These are phyloP conservation scores for Macrobrachium nipponense DNA, from an alignment of 1,140 invertebrate genomes.

Conservation along the genomic window DNA sequence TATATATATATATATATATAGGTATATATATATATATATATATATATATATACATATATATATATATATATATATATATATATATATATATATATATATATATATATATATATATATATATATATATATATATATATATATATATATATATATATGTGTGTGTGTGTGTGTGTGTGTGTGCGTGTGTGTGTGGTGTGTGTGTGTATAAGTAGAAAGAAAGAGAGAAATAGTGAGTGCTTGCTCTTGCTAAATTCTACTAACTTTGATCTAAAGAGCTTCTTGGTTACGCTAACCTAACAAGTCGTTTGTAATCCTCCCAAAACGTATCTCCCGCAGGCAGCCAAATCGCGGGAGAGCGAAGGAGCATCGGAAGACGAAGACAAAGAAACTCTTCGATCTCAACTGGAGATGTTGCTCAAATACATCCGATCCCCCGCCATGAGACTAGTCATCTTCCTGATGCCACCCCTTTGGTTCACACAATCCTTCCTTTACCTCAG, in stretches of 20 bases:
- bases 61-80: background rate
- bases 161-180: background rate
- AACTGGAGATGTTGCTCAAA: too few species aligned
- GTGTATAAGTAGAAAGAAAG: background rate
- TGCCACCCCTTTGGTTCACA: background rate
- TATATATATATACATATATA: conserved; percentile 1
- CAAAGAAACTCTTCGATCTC: too few species aligned
- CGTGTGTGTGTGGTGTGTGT: background rate
- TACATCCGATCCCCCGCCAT: background rate
- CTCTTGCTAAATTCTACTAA: too few species aligned
- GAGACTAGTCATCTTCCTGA: background rate
- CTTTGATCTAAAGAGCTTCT: too few species aligned
- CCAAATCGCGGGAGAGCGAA: too few species aligned
- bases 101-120: conserved; percentile 22
- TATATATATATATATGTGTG: conserved; percentile 7
- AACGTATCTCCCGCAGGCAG: too few species aligned
- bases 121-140: conserved; percentile 7
- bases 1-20: background rate
- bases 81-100: conserved; percentile 22
- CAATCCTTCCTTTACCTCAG: conserved; percentile 1
- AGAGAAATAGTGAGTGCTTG: too few species aligned
- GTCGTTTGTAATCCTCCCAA: too few species aligned
- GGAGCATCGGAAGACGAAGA: too few species aligned
- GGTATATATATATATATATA: background rate
- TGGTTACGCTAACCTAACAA: too few species aligned